phyloP scores from a whole-genome alignment of 2,888 invertebrate species.

The Rotaria magnacalcarata region DNA sequence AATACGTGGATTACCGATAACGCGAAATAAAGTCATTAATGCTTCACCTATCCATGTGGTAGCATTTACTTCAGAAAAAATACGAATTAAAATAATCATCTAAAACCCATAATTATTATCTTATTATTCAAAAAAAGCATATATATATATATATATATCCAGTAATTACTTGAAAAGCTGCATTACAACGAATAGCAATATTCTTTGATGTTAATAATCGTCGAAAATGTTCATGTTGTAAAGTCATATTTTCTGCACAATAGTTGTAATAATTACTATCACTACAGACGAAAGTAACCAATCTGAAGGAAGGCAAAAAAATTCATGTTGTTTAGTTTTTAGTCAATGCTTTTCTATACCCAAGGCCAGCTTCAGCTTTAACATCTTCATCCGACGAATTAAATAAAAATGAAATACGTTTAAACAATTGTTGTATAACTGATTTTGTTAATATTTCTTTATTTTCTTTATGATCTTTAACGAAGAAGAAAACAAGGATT shows the following conservation, averaged over 20 bases:
- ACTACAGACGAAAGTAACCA: not conserved
- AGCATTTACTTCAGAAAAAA: not conserved
- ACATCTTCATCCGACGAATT: not conserved
- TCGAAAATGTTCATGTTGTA: slow-evolving; percentile 16
- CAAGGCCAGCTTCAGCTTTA: not conserved
- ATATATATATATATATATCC: no score
- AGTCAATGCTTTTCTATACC: not conserved
- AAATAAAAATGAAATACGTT: not conserved
- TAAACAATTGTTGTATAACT: not conserved
- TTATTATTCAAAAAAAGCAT: not conserved
- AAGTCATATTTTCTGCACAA: not conserved
- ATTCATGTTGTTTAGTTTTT: not conserved
- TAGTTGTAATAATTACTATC: not conserved
- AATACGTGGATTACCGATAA: not conserved
- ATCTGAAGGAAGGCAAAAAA: not conserved
- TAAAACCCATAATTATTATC: not conserved
- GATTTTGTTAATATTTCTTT: slow-evolving; percentile 9
- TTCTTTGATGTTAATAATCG: not conserved
- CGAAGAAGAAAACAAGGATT: no score
- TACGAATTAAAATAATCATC: slow-evolving; percentile 7
- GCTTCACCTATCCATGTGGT: not conserved
- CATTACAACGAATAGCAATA: not conserved
- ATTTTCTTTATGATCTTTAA: slow-evolving; percentile 22
- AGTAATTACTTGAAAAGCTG: slow-evolving; percentile 24
- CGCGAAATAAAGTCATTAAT: not conserved